A percentile compares a stretch with the other conserved stretches of the same genome.
Evolutionary conservation across 35 echinoderm and acorn worm species (phyloP).

Genomic region (Hemicentrotus pulcherrimus): DNA sequence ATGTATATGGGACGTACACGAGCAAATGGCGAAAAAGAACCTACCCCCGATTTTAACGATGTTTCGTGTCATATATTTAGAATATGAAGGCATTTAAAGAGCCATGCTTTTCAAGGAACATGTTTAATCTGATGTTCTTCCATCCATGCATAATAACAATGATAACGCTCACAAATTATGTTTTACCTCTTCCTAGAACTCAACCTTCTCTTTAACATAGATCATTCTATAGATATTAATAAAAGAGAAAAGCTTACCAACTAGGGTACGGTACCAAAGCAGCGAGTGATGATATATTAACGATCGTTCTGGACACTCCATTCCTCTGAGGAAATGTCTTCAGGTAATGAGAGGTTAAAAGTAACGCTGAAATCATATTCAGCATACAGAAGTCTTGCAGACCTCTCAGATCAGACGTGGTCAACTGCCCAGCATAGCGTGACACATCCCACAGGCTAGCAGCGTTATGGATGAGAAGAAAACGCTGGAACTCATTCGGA

Average conservation of each 20-base stretch:
- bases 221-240: background rate
- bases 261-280: constrained; percentile 27
- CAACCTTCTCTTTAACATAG: no score
- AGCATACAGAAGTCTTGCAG: constrained; percentile 55
- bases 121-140: no score
- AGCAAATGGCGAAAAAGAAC: no score
- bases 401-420: background rate
- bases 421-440: background rate
- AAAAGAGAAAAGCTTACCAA: constrained; percentile 16
- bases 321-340: constrained; percentile 52
- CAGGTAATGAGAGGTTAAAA: constrained; percentile 65
- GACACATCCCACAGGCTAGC: constrained; percentile 63
- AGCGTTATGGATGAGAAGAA: constrained; percentile 73
- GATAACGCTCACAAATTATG: no score
- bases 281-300: constrained; percentile 49
- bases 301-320: constrained; percentile 47
- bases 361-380: constrained; percentile 59
- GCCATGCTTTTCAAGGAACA: no score
- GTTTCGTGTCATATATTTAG: no score
- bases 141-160: no score
- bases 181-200: no score
- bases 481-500: constrained; percentile 59
- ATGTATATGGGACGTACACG: no score
- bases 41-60: no score
- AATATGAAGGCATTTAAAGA: no score